A percentile compares a stretch with the other conserved stretches of the same genome.
These are phyloP conservation scores for Perizoma affinitatum DNA, from an alignment of 2,888 invertebrate genomes.

Conservation along the genomic window DNA sequence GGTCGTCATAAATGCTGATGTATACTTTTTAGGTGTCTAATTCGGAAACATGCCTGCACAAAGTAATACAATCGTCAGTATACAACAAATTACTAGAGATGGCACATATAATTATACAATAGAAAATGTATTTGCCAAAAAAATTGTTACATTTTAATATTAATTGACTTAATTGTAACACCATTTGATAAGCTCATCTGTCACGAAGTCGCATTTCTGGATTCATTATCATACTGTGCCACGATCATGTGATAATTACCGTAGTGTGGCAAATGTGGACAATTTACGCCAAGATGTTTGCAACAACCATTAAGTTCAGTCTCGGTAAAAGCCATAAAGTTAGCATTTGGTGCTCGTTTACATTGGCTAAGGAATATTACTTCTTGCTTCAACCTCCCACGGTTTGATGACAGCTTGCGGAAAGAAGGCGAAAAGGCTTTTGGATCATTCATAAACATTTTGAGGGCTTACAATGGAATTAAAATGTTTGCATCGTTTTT, in stretches of 20 bases:
- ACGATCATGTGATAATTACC: slow-evolving; percentile 21
- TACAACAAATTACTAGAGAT: too few relatives aligned
- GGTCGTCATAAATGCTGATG: too few relatives aligned
- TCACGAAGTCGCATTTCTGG: slow-evolving; percentile 6
- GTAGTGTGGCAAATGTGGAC: slow-evolving; percentile 23
- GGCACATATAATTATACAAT: too few relatives aligned
- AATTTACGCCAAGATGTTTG: slow-evolving; percentile 34
- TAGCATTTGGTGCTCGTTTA: slow-evolving; percentile 28
- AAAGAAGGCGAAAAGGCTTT: not conserved
- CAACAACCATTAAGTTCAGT: slow-evolving; percentile 35
- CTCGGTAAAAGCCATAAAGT: slow-evolving; percentile 23
- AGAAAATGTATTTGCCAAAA: too few relatives aligned
- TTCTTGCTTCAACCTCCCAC: slow-evolving; percentile 6
- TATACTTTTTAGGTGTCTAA: too few relatives aligned
- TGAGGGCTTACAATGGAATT: not conserved
- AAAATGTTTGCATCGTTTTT: too few relatives aligned
- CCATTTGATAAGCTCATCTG: too few relatives aligned
- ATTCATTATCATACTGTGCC: slow-evolving; percentile 2
- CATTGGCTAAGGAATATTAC: slow-evolving; percentile 20
- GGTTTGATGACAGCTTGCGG: slow-evolving; percentile 9
- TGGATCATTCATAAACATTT: not conserved
- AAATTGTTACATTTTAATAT: too few relatives aligned
- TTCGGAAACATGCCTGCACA: too few relatives aligned
- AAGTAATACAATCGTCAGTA: too few relatives aligned
- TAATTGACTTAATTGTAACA: too few relatives aligned